Evolutionary conservation across 2,888 invertebrate genomes (phyloP), one percentile per base, ranked within the genome.

Genomic region (Pelosia muscerda): DNA sequence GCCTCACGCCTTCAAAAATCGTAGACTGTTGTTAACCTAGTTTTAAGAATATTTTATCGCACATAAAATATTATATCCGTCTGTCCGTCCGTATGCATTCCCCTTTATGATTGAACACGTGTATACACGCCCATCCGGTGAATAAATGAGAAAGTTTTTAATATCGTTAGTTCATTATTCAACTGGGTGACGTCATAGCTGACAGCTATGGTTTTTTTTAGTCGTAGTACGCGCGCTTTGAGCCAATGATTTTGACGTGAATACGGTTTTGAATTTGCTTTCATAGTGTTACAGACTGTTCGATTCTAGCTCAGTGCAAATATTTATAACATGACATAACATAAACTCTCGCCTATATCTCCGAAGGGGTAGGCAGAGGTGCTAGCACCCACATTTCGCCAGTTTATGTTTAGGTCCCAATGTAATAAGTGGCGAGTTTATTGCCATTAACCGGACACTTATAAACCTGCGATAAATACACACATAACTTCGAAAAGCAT

Each of bases 1-100:
- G n/a, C n/a, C n/a, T 2, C 28, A 62, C 57, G 56, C 74, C 75
- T 72, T 70, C 77, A 65, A 79, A 77, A 81, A 78, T 78, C 78
- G 66, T 81, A 81, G 79, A 78, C 74, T 63, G 73, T 65, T 65
- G 81, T 86, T 85, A 86, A 86, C 87, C 87, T 75, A 86, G 73
- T 76, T 85, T 57, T 57, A 66, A 63, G 25, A 73, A 69, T 72
- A 70, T 79, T 86, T 85, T 81, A 83, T 81, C 70, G 72, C 68
- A 69, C 28, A 73, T 84, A 81, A 84, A 79, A 81, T 76, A 75
- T 79, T 76, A 80, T 72, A 71, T 75, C 57, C 65, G 56, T 9
- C 66, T 72, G 72, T 75, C 57, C 65, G 56, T 9, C 66, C 22
- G 57, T 55, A 23, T 63, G 54, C 64, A 71, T 69, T 69, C 71